These are phyloP conservation scores for Aphodius granarius DNA, from an alignment of 2,888 invertebrate genomes.

Conservation along the genomic window DNA sequence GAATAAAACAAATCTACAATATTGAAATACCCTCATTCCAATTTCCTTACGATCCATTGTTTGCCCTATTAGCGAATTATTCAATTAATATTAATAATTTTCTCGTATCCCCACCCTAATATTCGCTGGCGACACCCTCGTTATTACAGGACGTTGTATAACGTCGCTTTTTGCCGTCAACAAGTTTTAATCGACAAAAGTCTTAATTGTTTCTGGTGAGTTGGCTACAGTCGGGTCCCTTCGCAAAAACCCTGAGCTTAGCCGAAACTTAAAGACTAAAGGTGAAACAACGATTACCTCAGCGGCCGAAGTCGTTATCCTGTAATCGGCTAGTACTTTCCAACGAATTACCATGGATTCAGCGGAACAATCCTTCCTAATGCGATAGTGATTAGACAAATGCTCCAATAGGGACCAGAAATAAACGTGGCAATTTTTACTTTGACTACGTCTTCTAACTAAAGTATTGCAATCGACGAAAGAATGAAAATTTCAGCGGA, in stretches of 20 bases:
- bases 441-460: too few relatives aligned
- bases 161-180: neutral
- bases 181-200: neutral
- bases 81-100: too few relatives aligned
- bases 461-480: too few relatives aligned
- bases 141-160: neutral
- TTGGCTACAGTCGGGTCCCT: neutral
- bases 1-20: too few relatives aligned
- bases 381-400: neutral
- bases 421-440: too few relatives aligned
- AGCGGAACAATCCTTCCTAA: neutral
- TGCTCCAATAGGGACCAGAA: neutral
- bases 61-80: too few relatives aligned
- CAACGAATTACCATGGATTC: neutral
- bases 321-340: neutral
- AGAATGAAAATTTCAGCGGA: too few relatives aligned
- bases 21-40: too few relatives aligned
- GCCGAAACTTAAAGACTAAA: neutral
- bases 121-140: neutral
- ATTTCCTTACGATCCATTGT: too few relatives aligned
- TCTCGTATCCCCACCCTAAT: neutral
- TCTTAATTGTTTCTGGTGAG: neutral
- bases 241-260: neutral
- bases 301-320: neutral
- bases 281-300: neutral